phyloP scores from a whole-genome alignment of 2,113 vertebrate genomes.

The Oryzias javanicus region DNA sequence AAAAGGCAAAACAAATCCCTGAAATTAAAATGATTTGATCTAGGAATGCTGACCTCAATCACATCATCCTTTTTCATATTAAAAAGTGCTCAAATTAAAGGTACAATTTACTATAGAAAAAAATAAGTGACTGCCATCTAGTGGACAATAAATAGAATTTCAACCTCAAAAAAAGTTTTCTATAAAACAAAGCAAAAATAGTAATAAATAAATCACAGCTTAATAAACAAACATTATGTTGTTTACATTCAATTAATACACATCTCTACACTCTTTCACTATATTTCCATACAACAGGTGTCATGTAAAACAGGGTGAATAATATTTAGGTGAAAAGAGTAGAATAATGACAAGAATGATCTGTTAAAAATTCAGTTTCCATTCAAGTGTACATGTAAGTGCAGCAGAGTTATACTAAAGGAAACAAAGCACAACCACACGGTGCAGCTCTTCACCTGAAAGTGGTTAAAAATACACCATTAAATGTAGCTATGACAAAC shows the following conservation, averaged over 20 bases:
- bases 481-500: not conserved
- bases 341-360: conserved; percentile 21
- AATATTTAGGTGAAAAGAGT: conserved; percentile 1
- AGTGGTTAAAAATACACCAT: not conserved
- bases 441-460: conserved; percentile 5
- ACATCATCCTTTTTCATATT: not conserved
- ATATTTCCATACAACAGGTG: not conserved
- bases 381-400: not conserved
- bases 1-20: conserved; percentile 5
- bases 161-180: conserved; percentile 1
- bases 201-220: not conserved
- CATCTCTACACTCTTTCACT: conserved; percentile 8
- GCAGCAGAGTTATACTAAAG: not conserved
- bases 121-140: conserved; percentile 28
- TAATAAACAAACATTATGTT: conserved; percentile 2
- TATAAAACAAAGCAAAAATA: not conserved
- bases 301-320: conserved; percentile 11
- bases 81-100: not conserved
- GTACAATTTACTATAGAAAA: not conserved
- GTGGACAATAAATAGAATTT: conserved; percentile 35
- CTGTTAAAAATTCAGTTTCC: not conserved
- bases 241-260: conserved; percentile 20
- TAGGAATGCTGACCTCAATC: not conserved
- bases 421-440: not conserved
- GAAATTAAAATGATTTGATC: not conserved